Percentiles rank a stretch among this genome's conserved stretches.
Conservation (phyloP, 2,113 vertebrate species). For the Aythya baeri region DNA sequence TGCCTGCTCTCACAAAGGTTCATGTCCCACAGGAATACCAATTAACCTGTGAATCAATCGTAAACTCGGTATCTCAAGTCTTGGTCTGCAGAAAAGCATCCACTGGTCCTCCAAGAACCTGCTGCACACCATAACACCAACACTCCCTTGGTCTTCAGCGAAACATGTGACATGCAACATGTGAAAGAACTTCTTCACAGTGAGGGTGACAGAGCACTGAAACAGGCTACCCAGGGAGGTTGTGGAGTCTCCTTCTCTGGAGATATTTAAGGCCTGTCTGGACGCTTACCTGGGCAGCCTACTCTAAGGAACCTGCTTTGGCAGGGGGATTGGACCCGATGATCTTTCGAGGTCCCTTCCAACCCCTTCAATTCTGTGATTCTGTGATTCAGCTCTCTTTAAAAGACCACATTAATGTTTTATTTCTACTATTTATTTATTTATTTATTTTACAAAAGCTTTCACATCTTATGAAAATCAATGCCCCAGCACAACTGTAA, state of each 20-base stretch:
- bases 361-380: too few relatives aligned
- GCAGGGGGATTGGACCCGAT: too few relatives aligned
- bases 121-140: too few relatives aligned
- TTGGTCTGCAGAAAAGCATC: not conserved
- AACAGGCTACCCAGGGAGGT: too few relatives aligned
- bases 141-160: not conserved
- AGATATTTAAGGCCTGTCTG: too few relatives aligned
- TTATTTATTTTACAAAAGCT: not conserved
- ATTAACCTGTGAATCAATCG: not conserved
- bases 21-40: not conserved
- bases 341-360: too few relatives aligned
- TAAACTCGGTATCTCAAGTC: not conserved
- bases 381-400: not conserved
- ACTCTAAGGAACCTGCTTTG: too few relatives aligned
- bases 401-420: not conserved
- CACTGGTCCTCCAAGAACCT: fast-evolving
- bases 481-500: not conserved
- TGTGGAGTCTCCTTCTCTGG: too few relatives aligned
- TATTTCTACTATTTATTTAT: not conserved
- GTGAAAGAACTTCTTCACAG: too few relatives aligned
- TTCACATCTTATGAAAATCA: not conserved
- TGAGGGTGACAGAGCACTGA: too few relatives aligned
- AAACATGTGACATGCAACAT: too few relatives aligned
- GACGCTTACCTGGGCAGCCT: too few relatives aligned
- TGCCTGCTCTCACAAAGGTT: not conserved